Evolutionary conservation across 2,888 invertebrate genomes (phyloP).

Genomic region (Drosophila birchii): DNA sequence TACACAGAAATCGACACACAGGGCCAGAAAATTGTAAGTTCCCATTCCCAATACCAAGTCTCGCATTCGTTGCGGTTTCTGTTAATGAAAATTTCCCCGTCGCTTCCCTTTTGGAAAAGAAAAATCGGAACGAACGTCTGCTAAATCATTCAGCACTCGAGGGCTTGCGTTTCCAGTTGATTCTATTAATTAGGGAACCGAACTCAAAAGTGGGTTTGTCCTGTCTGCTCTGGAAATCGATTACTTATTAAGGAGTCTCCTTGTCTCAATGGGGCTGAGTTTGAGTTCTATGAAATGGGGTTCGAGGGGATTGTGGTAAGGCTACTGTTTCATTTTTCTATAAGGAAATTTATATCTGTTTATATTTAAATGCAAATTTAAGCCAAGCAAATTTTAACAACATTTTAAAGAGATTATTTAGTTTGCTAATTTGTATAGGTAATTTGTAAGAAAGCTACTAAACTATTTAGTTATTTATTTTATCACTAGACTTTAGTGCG

Average conservation of each 20-base stretch:
- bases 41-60: slow-evolving; percentile 13
- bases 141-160: slow-evolving; percentile 75
- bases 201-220: slow-evolving; percentile 28
- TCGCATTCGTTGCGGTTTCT: slow-evolving; percentile 54
- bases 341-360: background rate
- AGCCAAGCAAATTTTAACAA: background rate
- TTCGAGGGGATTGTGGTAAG: background rate
- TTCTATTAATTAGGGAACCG: slow-evolving; percentile 66
- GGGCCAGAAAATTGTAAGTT: slow-evolving; percentile 16
- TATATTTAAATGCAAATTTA: background rate
- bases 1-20: slow-evolving; percentile 36
- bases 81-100: slow-evolving; percentile 35
- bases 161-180: slow-evolving; percentile 40
- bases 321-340: too few species aligned
- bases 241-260: slow-evolving; percentile 51
- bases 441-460: background rate
- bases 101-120: slow-evolving; percentile 3
- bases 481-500: background rate
- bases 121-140: slow-evolving; percentile 33
- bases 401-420: background rate
- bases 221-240: slow-evolving; percentile 18
- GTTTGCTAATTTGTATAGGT: too few species aligned
- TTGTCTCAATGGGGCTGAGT: slow-evolving; percentile 16
- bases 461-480: slow-evolving; percentile 3
- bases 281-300: background rate